Evolutionary conservation across 2,888 invertebrate species (phyloP), one percentile per base, ranked within the genome.

Genomic region (Elegia similella): DNA sequence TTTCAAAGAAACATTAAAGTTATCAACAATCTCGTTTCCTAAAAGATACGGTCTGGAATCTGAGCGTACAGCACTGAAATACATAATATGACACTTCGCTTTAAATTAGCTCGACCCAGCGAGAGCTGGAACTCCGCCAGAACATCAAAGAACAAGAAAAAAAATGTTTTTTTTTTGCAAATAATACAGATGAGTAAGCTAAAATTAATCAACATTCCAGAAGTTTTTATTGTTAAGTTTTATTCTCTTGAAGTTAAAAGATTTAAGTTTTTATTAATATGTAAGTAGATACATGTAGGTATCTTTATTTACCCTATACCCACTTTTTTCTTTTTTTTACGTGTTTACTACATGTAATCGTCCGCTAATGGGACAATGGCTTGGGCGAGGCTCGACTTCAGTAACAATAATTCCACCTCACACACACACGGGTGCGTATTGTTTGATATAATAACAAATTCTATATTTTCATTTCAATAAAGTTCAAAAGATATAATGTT

Each of bases 71-170:
- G 75, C 77, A 75, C 81, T 70, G 69, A 73, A 73, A 78, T 69
- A 77, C 76, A 30, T 85, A 81, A 83, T 84, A 84, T 85, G 84
- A 87, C 84, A 86, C 83, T 82, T 84, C 76, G 73, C 80, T 84
- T 83, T 74, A 82, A 89, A 87, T 88, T 84, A 85, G 86, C 79
- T 66, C 76, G 75, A 72, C 78, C 77, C 79, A 80, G 82, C 78
- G 72, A 79, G 69, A 66, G 71, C 84, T 91, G 90, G 90, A 83
- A 62, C 57, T 56, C 52, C 59, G 86, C 90, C 89, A 90, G 79
- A 64, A 64, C 69, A 76, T 75, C 62, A 62, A 52, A 60, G 55
- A 71, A 82, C 82, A 84, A 85, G 32, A 50, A 38, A 34, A 12
- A 6, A 7, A n/a, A 8, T n/a, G n/a, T n/a, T 29, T n/a, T 50